phyloP scores from a whole-genome alignment of 2,888 invertebrate genomes.

The Thysanoteuthis rhombus region DNA sequence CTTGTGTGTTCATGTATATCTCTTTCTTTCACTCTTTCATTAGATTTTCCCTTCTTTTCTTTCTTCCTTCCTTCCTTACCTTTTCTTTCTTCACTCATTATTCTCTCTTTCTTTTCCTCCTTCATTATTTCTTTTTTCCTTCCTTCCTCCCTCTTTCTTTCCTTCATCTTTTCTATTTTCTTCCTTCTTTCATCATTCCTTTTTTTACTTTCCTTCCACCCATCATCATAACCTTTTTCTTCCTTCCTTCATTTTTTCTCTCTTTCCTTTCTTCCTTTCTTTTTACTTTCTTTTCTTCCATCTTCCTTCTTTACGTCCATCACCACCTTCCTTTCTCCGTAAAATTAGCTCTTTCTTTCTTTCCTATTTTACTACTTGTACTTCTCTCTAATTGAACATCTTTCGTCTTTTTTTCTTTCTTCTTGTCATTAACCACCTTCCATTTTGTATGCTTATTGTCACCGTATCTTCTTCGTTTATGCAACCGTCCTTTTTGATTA shows the following conservation, averaged over 20 bases:
- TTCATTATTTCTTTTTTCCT: no score
- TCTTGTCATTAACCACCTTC: no score
- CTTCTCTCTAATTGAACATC: no score
- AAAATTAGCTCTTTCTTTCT: no score
- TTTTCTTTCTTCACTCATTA: neutral
- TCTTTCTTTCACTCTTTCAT: neutral
- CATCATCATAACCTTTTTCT: rapidly evolving
- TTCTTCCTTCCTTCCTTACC: neutral
- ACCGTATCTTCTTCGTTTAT: no score
- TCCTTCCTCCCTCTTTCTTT: neutral
- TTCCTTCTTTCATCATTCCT: neutral
- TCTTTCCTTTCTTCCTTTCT: neutral
- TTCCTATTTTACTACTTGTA: no score
- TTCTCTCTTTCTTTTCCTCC: neutral
- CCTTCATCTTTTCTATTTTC: neutral
- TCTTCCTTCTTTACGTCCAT: neutral
- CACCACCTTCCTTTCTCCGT: no score
- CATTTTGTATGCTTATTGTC: no score
- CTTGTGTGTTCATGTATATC: neutral
- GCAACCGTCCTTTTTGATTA: no score
- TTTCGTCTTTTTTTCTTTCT: neutral
- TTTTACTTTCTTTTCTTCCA: neutral
- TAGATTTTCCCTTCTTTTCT: neutral
- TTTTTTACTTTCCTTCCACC: neutral
- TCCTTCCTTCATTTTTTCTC: neutral